Evolutionary conservation across 2,888 invertebrate species (phyloP).

Genomic region (Tinea semifulvella): DNA sequence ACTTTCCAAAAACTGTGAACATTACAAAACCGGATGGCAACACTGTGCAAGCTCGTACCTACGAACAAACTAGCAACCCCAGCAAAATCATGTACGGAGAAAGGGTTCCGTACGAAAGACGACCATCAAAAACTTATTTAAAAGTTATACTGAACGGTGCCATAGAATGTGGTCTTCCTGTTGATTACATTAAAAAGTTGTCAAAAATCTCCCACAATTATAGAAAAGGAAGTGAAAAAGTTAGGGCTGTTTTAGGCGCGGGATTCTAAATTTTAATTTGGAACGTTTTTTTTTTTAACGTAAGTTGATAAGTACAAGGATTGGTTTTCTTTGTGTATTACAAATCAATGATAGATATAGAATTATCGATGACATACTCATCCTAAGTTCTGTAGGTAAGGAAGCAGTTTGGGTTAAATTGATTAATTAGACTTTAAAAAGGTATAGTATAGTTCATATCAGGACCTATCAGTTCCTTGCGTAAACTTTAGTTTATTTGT

Average conservation of each 20-base stretch:
- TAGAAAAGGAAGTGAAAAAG: slow-evolving; percentile 19
- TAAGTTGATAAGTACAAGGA: no score
- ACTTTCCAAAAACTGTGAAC: slow-evolving; percentile 64
- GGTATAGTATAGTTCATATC: no score
- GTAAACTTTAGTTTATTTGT: no score
- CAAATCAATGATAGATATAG: no score
- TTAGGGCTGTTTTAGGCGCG: neutral
- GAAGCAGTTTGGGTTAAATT: no score
- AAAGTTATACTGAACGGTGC: slow-evolving; percentile 72
- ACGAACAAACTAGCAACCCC: slow-evolving; percentile 67
- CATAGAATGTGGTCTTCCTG: slow-evolving; percentile 72
- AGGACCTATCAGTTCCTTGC: no score
- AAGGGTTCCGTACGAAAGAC: slow-evolving; percentile 55
- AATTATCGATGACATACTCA: no score
- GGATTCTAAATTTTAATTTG: neutral
- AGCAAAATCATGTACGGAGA: slow-evolving; percentile 34
- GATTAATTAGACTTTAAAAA: no score
- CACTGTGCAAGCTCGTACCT: slow-evolving; percentile 58
- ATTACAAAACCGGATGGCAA: slow-evolving; percentile 59
- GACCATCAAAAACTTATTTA: slow-evolving; percentile 76
- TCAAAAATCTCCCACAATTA: slow-evolving; percentile 77
- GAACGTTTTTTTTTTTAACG: neutral
- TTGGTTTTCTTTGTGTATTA: no score
- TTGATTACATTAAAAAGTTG: slow-evolving; percentile 72
- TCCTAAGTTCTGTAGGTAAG: no score